Conservation (phyloP, 2,113 vertebrate species). For the Xenopus laevis region DNA sequence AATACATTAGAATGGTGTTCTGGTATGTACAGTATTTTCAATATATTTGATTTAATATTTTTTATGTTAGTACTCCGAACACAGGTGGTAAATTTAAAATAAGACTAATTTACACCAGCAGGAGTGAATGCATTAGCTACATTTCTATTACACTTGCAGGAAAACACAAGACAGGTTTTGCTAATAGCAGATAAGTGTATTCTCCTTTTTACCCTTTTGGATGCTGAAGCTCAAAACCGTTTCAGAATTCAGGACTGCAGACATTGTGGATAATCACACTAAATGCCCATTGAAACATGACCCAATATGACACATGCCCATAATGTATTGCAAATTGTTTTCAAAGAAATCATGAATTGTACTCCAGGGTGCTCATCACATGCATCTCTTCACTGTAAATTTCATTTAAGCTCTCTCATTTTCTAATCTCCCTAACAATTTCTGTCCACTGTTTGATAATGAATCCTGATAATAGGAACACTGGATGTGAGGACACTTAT, state of each 20-base stretch:
- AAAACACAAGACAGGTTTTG: no score
- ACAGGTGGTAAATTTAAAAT: no score
- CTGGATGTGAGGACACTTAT: constrained; percentile 61
- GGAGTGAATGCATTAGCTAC: no score
- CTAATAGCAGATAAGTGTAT: neutral
- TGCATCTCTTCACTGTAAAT: constrained; percentile 50
- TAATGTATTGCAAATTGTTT: constrained; percentile 1
- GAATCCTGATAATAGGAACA: constrained; percentile 67
- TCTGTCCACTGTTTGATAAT: constrained; percentile 61
- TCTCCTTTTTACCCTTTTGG: no score
- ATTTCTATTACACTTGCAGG: no score
- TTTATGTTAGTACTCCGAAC: no score
- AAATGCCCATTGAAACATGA: constrained; percentile 6
- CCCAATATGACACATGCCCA: neutral
- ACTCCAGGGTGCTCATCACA: neutral
- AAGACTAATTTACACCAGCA: no score
- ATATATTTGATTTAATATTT: no score
- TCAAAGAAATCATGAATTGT: neutral
- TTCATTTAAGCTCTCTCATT: constrained; percentile 54
- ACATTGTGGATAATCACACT: neutral
- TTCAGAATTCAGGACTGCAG: no score
- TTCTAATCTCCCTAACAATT: constrained; percentile 58
- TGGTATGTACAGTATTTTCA: no score
- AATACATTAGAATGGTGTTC: no score
- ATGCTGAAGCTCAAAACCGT: no score